Evolutionary conservation across 2,888 invertebrate species (phyloP).

Genomic region (Junonia oenone): DNA sequence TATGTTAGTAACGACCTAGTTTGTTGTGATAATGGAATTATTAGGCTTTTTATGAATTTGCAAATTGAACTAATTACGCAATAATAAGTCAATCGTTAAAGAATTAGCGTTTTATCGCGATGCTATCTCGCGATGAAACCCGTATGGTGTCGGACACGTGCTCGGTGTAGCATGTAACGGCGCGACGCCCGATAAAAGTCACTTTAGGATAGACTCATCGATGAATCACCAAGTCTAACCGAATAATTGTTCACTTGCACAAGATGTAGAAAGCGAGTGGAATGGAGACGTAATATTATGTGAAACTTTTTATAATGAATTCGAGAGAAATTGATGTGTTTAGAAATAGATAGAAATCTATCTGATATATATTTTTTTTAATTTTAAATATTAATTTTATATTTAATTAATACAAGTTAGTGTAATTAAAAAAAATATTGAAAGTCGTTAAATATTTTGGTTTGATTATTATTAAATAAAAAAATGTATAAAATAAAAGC

Average conservation of each 20-base stretch:
- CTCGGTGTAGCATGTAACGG: conserved; percentile 22
- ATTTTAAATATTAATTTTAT: neutral
- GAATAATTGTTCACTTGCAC: conserved; percentile 69
- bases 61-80: conserved; percentile 19
- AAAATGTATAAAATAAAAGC: neutral
- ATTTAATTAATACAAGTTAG: neutral
- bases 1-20: neutral
- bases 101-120: conserved; percentile 26
- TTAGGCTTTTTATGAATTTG: too few species aligned
- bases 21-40: too few species aligned
- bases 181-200: conserved; percentile 66
- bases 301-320: conserved; percentile 22
- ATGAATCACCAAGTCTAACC: conserved; percentile 70
- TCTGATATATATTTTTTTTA: neutral
- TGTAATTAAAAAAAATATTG: neutral
- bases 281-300: conserved; percentile 43
- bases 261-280: conserved; percentile 57
- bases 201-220: conserved; percentile 75
- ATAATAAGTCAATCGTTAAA: conserved; percentile 14
- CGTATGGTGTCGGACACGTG: conserved; percentile 35
- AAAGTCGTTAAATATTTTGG: neutral
- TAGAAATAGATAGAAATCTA: neutral
- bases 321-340: conserved; percentile 2
- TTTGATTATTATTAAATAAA: neutral
- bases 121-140: conserved; percentile 13